Percentiles rank a stretch among this genome's conserved stretches.
Conservation (phyloP, 1,140 invertebrate genomes). For the Parasteatoda tepidariorum region DNA sequence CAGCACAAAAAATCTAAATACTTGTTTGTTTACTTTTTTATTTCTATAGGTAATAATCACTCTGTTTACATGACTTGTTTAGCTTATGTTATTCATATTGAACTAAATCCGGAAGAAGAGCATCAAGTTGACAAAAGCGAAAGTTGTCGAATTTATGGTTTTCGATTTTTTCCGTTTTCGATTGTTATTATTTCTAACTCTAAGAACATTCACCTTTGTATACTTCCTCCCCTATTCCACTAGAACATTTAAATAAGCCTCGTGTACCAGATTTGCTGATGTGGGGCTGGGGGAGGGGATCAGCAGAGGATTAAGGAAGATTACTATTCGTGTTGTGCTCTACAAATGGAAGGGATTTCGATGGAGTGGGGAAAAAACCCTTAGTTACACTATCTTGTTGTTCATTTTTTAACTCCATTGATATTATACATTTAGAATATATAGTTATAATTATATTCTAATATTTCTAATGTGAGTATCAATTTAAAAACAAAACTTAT, state of each 20-base stretch:
- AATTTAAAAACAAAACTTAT: no score
- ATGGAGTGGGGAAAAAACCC: no score
- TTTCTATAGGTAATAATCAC: not conserved
- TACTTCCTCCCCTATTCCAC: not conserved
- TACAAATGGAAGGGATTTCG: no score
- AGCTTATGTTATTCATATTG: not conserved
- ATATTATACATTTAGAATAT: no score
- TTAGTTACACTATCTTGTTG: no score
- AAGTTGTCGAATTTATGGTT: constrained; percentile 57
- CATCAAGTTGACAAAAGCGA: constrained; percentile 22
- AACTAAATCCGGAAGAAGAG: constrained; percentile 29
- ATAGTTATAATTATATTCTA: no score
- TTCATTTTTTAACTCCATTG: no score
- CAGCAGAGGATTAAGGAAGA: not conserved
- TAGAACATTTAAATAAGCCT: not conserved
- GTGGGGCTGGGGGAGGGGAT: constrained; percentile 1
- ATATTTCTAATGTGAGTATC: no score
- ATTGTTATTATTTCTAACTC: not conserved
- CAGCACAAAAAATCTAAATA: not conserved
- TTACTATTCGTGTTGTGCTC: not conserved
- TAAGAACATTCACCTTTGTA: not conserved
- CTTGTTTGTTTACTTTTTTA: not conserved
- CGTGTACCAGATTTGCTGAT: not conserved
- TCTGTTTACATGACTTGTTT: not conserved
- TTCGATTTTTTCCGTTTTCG: constrained; percentile 28